A percentile compares a stretch with the other conserved stretches of the same genome.
Conservation (phyloP, 2,888 invertebrate species). For the Camptogramma bilineatum region DNA sequence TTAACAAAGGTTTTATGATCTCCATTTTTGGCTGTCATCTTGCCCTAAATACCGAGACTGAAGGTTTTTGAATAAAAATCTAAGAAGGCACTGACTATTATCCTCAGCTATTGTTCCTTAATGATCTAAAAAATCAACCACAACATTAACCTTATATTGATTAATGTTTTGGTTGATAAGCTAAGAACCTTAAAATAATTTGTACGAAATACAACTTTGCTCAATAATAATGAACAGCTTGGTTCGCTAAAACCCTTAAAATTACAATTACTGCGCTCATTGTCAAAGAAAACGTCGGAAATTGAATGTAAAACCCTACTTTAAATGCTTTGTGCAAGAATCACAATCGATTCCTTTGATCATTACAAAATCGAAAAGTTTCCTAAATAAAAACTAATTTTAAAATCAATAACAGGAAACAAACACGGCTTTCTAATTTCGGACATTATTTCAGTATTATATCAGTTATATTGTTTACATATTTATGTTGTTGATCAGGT, state of each 20-base stretch:
- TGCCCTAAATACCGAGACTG: conserved; percentile 50
- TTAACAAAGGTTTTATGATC: conserved; percentile 43
- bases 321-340: background rate
- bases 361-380: background rate
- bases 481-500: conserved; percentile 15
- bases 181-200: background rate
- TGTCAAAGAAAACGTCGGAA: conserved; percentile 20
- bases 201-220: background rate
- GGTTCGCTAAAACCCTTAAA: conserved; percentile 16
- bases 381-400: background rate
- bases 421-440: background rate
- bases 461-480: conserved; percentile 3
- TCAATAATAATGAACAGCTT: background rate
- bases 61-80: conserved; percentile 50
- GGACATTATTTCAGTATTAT: background rate
- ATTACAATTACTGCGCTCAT: conserved; percentile 15
- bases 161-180: conserved; percentile 6
- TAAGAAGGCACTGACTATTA: conserved; percentile 41
- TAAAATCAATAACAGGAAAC: background rate
- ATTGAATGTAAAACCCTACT: background rate
- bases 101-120: conserved; percentile 32
- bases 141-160: conserved; percentile 14
- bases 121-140: conserved; percentile 23
- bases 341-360: background rate
- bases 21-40: conserved; percentile 51